Evolutionary conservation across 92 coral and sea anemone genomes (phyloP).

Genomic region (Porites lobata): DNA sequence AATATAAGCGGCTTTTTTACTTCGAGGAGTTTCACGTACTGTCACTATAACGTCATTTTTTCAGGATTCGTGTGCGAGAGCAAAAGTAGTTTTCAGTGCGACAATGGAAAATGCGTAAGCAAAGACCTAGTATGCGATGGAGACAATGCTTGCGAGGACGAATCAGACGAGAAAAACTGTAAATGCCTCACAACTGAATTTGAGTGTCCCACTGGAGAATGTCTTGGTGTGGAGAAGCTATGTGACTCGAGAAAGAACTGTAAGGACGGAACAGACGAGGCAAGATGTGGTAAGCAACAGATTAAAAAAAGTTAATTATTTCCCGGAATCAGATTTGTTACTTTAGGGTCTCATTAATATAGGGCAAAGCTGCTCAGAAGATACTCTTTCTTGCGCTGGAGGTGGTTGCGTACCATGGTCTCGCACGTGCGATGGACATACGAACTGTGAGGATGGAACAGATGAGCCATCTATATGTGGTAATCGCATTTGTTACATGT

Average conservation of each 20-base stretch:
- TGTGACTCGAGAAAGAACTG: constrained; percentile 64
- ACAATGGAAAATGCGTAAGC: constrained; percentile 86
- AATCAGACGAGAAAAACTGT: constrained; percentile 78
- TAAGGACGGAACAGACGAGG: constrained; percentile 54
- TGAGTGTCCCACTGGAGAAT: constrained; percentile 71
- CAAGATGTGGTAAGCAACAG: constrained; percentile 60
- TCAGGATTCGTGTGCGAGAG: constrained; percentile 67
- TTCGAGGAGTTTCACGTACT: too few relatives aligned
- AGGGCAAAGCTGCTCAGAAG: neutral
- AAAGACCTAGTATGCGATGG: constrained; percentile 84
- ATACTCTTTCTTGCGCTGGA: too few relatives aligned
- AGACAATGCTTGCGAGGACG: constrained; percentile 80
- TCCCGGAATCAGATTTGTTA: neutral
- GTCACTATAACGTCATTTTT: too few relatives aligned
- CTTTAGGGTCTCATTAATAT: neutral
- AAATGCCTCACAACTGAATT: constrained; percentile 68
- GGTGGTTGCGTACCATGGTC: too few relatives aligned
- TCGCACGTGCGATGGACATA: too few relatives aligned
- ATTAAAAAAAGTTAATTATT: too few relatives aligned
- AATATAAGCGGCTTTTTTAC: too few relatives aligned
- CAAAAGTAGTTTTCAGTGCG: constrained; percentile 72
- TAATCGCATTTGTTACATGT: too few relatives aligned
- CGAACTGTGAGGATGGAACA: too few relatives aligned
- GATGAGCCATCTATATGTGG: too few relatives aligned
- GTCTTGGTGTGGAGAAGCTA: constrained; percentile 42